Conservation (phyloP, 1,140 invertebrate species). For the Paracyclopina nana region DNA sequence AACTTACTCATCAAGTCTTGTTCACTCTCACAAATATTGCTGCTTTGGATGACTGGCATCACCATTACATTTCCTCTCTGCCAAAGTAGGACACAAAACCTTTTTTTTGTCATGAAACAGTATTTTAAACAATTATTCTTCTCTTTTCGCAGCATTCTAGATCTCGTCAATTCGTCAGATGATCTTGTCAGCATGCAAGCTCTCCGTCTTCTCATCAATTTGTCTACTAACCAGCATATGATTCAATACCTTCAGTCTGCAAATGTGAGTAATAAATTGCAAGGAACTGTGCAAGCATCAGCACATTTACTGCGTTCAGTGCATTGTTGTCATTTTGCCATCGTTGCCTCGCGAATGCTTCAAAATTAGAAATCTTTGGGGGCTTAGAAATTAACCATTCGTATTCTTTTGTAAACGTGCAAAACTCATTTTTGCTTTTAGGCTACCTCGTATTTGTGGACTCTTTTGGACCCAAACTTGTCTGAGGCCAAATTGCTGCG, state of each 20-base stretch:
- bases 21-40: constrained; percentile 1
- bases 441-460: neutral
- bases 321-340: too few species aligned
- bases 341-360: too few species aligned
- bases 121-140: neutral
- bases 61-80: neutral
- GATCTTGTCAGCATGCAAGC: neutral
- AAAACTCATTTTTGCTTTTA: neutral
- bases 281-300: too few species aligned
- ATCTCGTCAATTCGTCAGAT: neutral
- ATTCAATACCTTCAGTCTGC: neutral
- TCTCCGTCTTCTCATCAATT: neutral
- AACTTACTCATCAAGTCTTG: neutral
- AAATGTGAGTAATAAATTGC: too few species aligned
- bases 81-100: neutral
- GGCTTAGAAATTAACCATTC: too few species aligned
- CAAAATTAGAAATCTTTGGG: too few species aligned
- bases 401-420: too few species aligned
- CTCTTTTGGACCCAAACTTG: neutral
- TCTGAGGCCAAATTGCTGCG: constrained; percentile 1
- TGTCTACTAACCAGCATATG: neutral
- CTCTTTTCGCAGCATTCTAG: neutral
- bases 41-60: neutral
- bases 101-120: neutral
- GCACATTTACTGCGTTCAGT: too few species aligned